Percentiles rank a stretch among this genome's conserved stretches.
Conservation (phyloP, 1,140 invertebrate species). For the Zaprionus gabonicus region DNA sequence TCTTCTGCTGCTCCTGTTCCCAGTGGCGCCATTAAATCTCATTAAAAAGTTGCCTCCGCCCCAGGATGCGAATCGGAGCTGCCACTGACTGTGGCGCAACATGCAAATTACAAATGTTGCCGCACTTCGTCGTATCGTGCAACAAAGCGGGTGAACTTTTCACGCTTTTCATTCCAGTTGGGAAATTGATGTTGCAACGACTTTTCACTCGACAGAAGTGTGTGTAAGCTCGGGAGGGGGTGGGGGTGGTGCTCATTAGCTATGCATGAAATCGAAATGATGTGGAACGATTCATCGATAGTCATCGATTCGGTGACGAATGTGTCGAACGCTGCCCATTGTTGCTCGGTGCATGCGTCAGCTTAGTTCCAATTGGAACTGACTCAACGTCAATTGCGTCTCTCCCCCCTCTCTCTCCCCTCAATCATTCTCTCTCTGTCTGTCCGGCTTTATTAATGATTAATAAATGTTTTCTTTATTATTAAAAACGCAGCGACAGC, state of each 20-base stretch:
- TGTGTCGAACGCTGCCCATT: constrained; percentile 26
- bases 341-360: constrained; percentile 31
- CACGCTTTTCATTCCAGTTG: constrained; percentile 37
- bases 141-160: constrained; percentile 37
- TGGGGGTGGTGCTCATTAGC: constrained; percentile 41
- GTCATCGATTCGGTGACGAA: constrained; percentile 36
- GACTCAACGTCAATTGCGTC: constrained; percentile 39
- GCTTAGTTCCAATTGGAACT: constrained; percentile 15
- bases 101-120: constrained; percentile 76
- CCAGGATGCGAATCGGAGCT: constrained; percentile 10
- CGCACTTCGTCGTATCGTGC: constrained; percentile 56
- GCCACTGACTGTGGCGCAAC: constrained; percentile 3
- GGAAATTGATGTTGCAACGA: constrained; percentile 25
- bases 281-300: constrained; percentile 53
- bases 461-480: constrained; percentile 65
- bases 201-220: constrained; percentile 10
- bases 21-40: constrained; percentile 78
- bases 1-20: constrained; percentile 33
- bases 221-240: not conserved
- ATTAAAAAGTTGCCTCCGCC: constrained; percentile 69
- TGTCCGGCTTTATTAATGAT: constrained; percentile 59
- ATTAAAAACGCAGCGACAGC: constrained; percentile 69
- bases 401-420: not conserved
- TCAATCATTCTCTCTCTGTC: not conserved
- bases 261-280: constrained; percentile 69